Evolutionary conservation across 2,888 invertebrate genomes (phyloP).

Genomic region (Drosophila bunnanda): DNA sequence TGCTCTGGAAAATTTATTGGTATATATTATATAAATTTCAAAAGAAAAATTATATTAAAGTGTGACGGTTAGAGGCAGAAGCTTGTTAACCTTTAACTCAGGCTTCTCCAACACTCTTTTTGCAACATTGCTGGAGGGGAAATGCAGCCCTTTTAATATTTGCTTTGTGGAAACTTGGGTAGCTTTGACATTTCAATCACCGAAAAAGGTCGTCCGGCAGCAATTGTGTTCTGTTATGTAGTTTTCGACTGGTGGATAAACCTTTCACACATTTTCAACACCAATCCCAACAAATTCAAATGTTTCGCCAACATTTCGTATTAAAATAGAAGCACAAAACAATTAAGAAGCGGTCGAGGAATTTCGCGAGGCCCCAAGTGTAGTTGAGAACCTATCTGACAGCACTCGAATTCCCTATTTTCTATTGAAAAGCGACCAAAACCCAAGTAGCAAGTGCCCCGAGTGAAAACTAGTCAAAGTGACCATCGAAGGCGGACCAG

Average conservation of each 20-base stretch:
- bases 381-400: constrained; percentile 51
- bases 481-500: constrained; percentile 14
- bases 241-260: constrained; percentile 68
- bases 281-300: constrained; percentile 68
- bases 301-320: constrained; percentile 66
- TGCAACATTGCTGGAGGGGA: neutral
- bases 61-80: neutral
- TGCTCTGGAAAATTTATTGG: neutral
- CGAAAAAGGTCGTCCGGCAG: constrained; percentile 5
- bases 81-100: neutral
- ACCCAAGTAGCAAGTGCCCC: constrained; percentile 23
- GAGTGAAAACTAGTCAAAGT: neutral
- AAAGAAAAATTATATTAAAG: neutral
- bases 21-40: neutral
- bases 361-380: constrained; percentile 56
- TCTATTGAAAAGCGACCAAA: constrained; percentile 55
- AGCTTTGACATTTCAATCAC: constrained; percentile 53
- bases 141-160: constrained; percentile 14
- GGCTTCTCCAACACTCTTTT: neutral
- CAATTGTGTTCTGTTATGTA: constrained; percentile 60
- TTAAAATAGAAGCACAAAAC: constrained; percentile 30
- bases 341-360: constrained; percentile 50
- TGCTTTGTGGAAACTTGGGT: constrained; percentile 3
- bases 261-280: constrained; percentile 73
- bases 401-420: constrained; percentile 51